A percentile compares a stretch with the other conserved stretches of the same genome.
These are phyloP conservation scores for Aphelinus certus DNA, from an alignment of 1,140 invertebrate genomes.

Conservation along the genomic window DNA sequence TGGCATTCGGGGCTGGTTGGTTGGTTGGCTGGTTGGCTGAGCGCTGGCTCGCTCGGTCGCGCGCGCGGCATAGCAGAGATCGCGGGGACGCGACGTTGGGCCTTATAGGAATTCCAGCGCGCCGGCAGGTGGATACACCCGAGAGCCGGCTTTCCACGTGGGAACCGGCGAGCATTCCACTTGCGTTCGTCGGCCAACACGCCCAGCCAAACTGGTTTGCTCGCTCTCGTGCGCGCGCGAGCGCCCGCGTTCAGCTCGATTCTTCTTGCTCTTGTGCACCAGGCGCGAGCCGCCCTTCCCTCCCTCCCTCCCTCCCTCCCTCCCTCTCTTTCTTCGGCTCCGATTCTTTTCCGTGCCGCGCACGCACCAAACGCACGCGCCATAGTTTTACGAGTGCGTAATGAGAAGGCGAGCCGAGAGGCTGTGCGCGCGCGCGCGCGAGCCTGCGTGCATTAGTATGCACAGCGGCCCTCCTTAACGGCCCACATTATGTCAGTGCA, in stretches of 20 bases:
- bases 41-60: background rate
- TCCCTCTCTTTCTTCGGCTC: constrained; percentile 17
- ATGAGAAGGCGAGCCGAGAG: constrained; percentile 43
- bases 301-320: constrained; percentile 22
- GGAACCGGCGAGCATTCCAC: constrained; percentile 36
- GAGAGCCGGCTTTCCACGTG: constrained; percentile 37
- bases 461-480: constrained; percentile 38
- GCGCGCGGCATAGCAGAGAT: no score
- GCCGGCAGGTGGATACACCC: constrained; percentile 33
- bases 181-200: constrained; percentile 31
- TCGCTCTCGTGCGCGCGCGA: background rate
- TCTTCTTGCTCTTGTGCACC: constrained; percentile 26
- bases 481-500: constrained; percentile 40
- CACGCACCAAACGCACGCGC: background rate
- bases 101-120: constrained; percentile 22
- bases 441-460: constrained; percentile 44
- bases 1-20: no score
- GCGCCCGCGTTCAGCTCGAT: background rate
- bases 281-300: constrained; percentile 5
- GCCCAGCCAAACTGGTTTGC: constrained; percentile 40
- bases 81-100: background rate
- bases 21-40: no score
- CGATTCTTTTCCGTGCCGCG: background rate
- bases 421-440: no score
- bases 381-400: constrained; percentile 52